phyloP scores from a whole-genome alignment of 2,888 invertebrate species.

The Microctonus aethiopoides region DNA sequence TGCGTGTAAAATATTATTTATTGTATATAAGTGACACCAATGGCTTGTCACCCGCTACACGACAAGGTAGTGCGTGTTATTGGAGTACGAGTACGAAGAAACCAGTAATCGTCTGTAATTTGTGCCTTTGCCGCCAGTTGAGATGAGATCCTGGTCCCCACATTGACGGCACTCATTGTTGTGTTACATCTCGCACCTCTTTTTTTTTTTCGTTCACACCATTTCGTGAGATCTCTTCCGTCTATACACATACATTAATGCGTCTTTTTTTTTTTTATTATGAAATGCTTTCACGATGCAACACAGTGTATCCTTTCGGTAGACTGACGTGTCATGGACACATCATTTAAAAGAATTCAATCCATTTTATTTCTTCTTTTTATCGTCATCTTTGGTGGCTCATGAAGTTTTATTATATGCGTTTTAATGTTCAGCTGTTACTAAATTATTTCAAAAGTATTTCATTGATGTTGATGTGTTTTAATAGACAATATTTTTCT shows the following conservation, averaged over 20 bases:
- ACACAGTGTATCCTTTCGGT: slow-evolving; percentile 4
- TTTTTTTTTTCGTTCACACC: slow-evolving; percentile 35
- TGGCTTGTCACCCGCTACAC: slow-evolving; percentile 57
- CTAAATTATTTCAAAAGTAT: too few species aligned
- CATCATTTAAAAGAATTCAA: slow-evolving; percentile 19
- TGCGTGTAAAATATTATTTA: too few species aligned
- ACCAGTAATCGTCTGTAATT: slow-evolving; percentile 61
- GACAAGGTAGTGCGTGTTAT: slow-evolving; percentile 45
- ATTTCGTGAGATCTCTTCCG: slow-evolving; percentile 21
- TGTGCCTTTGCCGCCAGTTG: slow-evolving; percentile 55
- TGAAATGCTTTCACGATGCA: slow-evolving; percentile 4
- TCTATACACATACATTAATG: background rate
- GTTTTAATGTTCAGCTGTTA: too few species aligned
- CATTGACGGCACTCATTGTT: slow-evolving; percentile 59
- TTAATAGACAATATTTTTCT: slow-evolving; percentile 24
- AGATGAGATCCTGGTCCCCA: slow-evolving; percentile 31
- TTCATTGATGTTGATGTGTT: too few species aligned
- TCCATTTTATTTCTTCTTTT: slow-evolving; percentile 5
- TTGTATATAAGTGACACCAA: slow-evolving; percentile 9
- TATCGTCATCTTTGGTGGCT: background rate
- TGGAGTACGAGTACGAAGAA: slow-evolving; percentile 44
- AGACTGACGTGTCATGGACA: slow-evolving; percentile 25
- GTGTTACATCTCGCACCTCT: slow-evolving; percentile 42
- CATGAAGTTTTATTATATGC: too few species aligned
- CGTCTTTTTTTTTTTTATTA: slow-evolving; percentile 16